These are phyloP conservation scores for Thyatira batis DNA, from an alignment of 2,888 invertebrate species.

Conservation along the genomic window DNA sequence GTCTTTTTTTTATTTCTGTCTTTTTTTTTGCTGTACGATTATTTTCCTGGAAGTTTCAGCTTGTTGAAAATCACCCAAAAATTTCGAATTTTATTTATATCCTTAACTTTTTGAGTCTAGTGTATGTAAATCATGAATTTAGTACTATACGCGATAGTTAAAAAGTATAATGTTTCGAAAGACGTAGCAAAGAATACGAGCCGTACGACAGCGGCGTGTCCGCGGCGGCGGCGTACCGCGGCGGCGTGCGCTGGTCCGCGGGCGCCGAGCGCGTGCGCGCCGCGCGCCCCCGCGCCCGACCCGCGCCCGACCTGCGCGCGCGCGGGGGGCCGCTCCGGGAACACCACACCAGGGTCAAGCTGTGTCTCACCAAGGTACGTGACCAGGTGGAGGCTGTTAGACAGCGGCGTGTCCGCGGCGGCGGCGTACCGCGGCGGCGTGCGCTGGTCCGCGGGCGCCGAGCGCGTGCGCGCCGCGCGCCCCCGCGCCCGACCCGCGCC, in stretches of 20 bases:
- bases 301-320: constrained; percentile 43
- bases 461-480: constrained; percentile 43
- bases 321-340: constrained; percentile 89
- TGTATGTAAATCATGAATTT: not conserved
- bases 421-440: constrained; percentile 53
- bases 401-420: constrained; percentile 45
- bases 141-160: not conserved
- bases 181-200: constrained; percentile 66
- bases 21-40: too few species aligned
- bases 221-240: constrained; percentile 44
- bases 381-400: constrained; percentile 55
- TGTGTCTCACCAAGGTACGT: constrained; percentile 91
- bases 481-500: constrained; percentile 23
- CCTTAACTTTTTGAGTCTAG: too few species aligned
- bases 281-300: constrained; percentile 21
- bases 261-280: constrained; percentile 49
- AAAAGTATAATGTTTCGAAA: constrained; percentile 17
- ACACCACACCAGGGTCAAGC: constrained; percentile 91
- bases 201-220: constrained; percentile 61
- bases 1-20: too few species aligned
- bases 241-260: constrained; percentile 57
- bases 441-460: constrained; percentile 54
- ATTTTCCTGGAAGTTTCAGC: too few species aligned
- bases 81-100: too few species aligned
- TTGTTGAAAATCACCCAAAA: too few species aligned